phyloP scores from a whole-genome alignment of 2,888 invertebrate species.

The Nebria salina region DNA sequence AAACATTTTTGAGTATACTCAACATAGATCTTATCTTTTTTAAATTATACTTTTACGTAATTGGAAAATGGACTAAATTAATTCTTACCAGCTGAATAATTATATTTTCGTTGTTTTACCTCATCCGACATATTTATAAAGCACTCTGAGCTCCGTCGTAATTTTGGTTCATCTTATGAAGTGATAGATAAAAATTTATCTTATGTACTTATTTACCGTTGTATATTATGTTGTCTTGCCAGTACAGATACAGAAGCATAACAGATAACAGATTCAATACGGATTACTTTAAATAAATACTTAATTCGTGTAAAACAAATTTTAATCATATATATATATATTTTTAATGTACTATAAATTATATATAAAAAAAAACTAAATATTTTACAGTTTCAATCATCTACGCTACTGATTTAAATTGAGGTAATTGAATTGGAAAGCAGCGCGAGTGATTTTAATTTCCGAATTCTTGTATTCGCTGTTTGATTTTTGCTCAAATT shows the following conservation, averaged over 20 bases:
- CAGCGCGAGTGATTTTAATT: not conserved
- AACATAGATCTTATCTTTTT: too few species aligned
- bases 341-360: too few species aligned
- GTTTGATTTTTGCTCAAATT: not conserved
- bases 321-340: too few species aligned
- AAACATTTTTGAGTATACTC: too few species aligned
- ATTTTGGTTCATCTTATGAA: not conserved
- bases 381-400: not conserved
- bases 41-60: too few species aligned
- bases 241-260: not conserved
- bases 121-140: not conserved
- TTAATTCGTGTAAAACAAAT: too few species aligned
- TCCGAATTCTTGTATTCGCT: not conserved
- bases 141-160: not conserved
- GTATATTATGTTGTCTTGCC: not conserved
- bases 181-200: not conserved
- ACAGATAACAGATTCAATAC: not conserved
- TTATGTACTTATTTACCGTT: not conserved
- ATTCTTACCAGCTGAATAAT: slow-evolving; percentile 11
- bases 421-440: slow-evolving; percentile 15
- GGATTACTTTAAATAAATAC: too few species aligned
- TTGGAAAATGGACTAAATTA: not conserved
- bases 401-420: not conserved
- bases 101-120: not conserved
- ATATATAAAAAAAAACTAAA: too few species aligned